Evolutionary conservation across 1,140 invertebrate genomes (phyloP).

Genomic region (Linepithema humile): DNA sequence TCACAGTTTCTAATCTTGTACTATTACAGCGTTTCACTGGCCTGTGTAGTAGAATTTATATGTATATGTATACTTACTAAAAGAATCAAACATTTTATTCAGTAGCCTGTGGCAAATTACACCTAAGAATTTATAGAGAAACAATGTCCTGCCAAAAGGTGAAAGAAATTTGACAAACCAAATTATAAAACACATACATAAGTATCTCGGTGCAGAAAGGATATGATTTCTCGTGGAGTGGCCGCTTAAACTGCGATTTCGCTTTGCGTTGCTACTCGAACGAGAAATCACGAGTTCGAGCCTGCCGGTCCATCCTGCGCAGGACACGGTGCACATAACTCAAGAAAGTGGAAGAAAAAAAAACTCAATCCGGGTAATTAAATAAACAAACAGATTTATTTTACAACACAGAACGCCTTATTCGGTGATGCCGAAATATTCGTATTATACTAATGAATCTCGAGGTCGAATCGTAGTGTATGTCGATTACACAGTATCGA

Average conservation of each 20-base stretch:
- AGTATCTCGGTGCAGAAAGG: neutral
- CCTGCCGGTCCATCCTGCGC: no score
- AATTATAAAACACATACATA: slow-evolving; percentile 1
- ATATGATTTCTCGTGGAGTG: neutral
- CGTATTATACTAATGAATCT: slow-evolving; percentile 40
- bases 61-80: neutral
- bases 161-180: neutral
- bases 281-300: neutral
- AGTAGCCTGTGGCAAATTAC: slow-evolving; percentile 29
- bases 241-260: neutral
- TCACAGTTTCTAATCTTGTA: slow-evolving; percentile 78
- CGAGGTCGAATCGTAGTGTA: slow-evolving; percentile 36
- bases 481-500: slow-evolving; percentile 39
- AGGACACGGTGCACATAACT: neutral
- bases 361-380: slow-evolving; percentile 65
- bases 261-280: neutral
- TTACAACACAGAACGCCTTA: slow-evolving; percentile 68
- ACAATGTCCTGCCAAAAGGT: neutral
- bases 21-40: slow-evolving; percentile 73
- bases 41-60: slow-evolving; percentile 77
- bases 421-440: slow-evolving; percentile 79
- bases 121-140: slow-evolving; percentile 1
- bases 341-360: slow-evolving; percentile 56
- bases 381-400: slow-evolving; percentile 76
- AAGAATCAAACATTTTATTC: slow-evolving; percentile 20